These are phyloP conservation scores for Varroa destructor DNA, from an alignment of 1,140 invertebrate species.

Conservation along the genomic window DNA sequence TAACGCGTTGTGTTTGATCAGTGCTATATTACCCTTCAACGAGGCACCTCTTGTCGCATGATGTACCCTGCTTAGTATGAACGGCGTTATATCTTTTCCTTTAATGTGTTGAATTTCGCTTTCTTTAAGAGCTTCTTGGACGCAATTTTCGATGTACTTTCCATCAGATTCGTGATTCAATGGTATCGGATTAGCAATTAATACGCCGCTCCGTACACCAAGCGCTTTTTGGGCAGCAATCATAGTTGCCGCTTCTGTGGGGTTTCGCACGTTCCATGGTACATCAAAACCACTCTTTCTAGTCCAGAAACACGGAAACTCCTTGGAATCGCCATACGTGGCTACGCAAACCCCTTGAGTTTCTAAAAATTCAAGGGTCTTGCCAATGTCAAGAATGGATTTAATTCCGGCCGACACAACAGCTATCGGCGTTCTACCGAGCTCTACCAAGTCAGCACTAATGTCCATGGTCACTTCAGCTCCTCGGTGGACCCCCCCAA, in stretches of 20 bases:
- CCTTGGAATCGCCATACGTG: conserved; percentile 50
- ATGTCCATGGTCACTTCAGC: conserved; percentile 74
- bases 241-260: conserved; percentile 33
- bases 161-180: conserved; percentile 47
- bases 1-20: conserved; percentile 80
- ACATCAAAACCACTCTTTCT: conserved; percentile 37
- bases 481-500: conserved; percentile 84
- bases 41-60: conserved; percentile 64
- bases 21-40: conserved; percentile 65
- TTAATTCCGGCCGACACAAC: conserved; percentile 92
- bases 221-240: conserved; percentile 32
- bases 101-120: conserved; percentile 44
- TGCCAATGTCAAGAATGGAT: conserved; percentile 86
- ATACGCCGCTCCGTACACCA: conserved; percentile 57
- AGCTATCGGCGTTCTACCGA: conserved; percentile 67
- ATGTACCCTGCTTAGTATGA: conserved; percentile 60
- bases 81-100: conserved; percentile 85
- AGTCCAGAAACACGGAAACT: conserved; percentile 77
- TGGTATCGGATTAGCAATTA: conserved; percentile 84
- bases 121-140: conserved; percentile 55
- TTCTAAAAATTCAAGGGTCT: conserved; percentile 88
- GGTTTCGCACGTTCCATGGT: conserved; percentile 18
- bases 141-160: conserved; percentile 50
- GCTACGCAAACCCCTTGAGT: conserved; percentile 83
- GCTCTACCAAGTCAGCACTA: conserved; percentile 82